phyloP scores from a whole-genome alignment of 2,113 vertebrate genomes.

The Dasyprocta punctata region DNA sequence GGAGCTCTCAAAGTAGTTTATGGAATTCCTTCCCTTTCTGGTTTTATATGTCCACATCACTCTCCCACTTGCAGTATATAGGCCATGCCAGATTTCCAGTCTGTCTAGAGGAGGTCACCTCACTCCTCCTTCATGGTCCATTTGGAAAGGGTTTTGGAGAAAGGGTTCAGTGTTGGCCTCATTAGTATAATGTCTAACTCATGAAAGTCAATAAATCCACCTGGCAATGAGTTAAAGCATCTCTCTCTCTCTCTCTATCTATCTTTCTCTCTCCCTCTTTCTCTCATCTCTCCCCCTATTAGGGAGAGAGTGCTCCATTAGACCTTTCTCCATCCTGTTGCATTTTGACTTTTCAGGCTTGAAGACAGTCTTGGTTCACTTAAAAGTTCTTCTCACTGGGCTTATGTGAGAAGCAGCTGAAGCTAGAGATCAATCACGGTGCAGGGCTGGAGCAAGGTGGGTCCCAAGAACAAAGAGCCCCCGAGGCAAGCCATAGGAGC shows the following conservation, averaged over 20 bases:
- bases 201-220: not conserved
- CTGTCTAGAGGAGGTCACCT: not conserved
- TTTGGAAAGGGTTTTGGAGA: not conserved
- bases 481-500: too few species aligned
- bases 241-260: not conserved
- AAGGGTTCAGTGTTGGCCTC: not conserved
- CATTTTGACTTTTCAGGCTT: not conserved
- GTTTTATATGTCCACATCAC: not conserved
- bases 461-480: too few species aligned
- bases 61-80: not conserved
- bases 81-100: not conserved
- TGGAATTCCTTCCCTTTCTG: not conserved
- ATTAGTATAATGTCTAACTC: not conserved
- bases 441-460: too few species aligned
- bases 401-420: not conserved
- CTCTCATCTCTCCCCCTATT: fast-evolving
- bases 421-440: too few species aligned
- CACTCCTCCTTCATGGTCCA: not conserved
- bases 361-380: not conserved
- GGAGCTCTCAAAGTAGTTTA: not conserved
- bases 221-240: not conserved
- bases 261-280: not conserved
- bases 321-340: not conserved
- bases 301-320: not conserved
- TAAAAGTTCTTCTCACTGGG: not conserved